Conservation (phyloP, 2,797 vertebrate species). For the Pangasius macronema region DNA sequence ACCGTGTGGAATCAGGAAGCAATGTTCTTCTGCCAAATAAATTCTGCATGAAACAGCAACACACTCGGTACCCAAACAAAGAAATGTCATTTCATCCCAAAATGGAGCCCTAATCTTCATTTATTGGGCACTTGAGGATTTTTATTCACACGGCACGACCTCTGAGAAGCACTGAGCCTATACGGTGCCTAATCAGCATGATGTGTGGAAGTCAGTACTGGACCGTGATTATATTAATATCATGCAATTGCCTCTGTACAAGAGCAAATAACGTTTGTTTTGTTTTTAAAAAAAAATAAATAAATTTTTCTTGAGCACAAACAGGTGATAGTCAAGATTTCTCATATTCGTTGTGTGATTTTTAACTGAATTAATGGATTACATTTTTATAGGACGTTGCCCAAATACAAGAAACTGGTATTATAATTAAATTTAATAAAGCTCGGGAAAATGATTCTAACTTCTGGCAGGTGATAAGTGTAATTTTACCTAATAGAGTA, state of each 20-base stretch:
- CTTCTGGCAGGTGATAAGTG: slow-evolving; percentile 6
- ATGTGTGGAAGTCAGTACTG: background rate
- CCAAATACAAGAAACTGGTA: background rate
- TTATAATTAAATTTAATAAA: background rate
- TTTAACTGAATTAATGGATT: background rate
- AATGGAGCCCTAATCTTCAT: background rate
- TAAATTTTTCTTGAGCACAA: background rate
- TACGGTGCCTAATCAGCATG: background rate
- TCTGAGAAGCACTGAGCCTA: background rate
- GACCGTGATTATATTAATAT: background rate
- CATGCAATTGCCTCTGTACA: background rate
- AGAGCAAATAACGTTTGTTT: background rate
- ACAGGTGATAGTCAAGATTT: too few species aligned
- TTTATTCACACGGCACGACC: background rate
- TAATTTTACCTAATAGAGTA: slow-evolving; percentile 37
- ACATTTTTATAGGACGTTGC: background rate
- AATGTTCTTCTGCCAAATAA: background rate
- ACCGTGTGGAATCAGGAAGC: background rate
- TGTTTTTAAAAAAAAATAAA: background rate
- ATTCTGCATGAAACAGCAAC: background rate
- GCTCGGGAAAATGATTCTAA: background rate
- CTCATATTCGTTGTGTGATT: background rate
- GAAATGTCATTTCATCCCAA: background rate
- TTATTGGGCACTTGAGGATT: background rate
- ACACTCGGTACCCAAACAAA: background rate